phyloP scores from a whole-genome alignment of 2,888 invertebrate genomes.

The Mellilla xanthometata region DNA sequence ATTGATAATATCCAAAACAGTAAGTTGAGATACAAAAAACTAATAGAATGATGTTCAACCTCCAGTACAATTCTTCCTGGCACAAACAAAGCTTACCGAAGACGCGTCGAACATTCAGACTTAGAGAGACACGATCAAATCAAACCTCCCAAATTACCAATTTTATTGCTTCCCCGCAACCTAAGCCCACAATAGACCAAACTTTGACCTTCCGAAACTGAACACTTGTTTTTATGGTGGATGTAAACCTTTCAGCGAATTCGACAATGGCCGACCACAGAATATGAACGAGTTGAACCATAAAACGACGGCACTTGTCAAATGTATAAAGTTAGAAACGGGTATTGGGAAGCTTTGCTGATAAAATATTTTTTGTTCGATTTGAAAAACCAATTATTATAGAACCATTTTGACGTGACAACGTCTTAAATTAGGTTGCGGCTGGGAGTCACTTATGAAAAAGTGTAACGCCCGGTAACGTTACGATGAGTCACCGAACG shows the following conservation, averaged over 20 bases:
- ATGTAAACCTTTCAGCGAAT: constrained; percentile 61
- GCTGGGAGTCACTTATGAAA: too few relatives aligned
- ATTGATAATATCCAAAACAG: too few relatives aligned
- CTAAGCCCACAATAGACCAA: constrained; percentile 30
- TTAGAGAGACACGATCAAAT: constrained; percentile 7
- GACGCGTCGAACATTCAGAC: too few relatives aligned
- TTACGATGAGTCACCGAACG: too few relatives aligned
- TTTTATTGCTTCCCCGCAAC: constrained; percentile 29
- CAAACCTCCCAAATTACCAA: constrained; percentile 25
- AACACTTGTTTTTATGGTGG: constrained; percentile 59
- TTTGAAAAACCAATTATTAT: too few relatives aligned
- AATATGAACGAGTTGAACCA: constrained; percentile 39
- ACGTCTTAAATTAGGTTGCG: too few relatives aligned
- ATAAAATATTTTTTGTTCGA: neutral
- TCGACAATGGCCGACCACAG: constrained; percentile 51
- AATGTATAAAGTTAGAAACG: constrained; percentile 47
- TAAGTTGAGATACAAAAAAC: too few relatives aligned
- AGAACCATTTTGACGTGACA: too few relatives aligned
- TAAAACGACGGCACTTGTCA: constrained; percentile 62
- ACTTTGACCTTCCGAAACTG: constrained; percentile 50
- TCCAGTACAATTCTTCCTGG: too few relatives aligned
- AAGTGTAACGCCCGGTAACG: too few relatives aligned
- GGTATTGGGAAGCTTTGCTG: constrained; percentile 3
- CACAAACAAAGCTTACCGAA: too few relatives aligned
- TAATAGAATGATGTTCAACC: too few relatives aligned